phyloP scores from a whole-genome alignment of 2,888 invertebrate species.

The Allacma fusca region DNA sequence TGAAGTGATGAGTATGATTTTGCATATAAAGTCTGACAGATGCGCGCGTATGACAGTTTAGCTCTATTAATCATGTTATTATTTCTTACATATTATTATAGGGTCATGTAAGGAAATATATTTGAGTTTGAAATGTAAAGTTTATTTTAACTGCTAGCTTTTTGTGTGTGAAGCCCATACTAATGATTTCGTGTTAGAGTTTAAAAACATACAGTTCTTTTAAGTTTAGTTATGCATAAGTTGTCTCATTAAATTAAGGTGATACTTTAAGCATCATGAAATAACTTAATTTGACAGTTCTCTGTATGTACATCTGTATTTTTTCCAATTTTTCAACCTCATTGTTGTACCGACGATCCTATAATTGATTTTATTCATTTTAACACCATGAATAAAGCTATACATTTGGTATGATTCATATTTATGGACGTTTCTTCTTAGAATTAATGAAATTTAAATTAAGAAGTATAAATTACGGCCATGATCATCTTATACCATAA shows the following conservation, averaged over 20 bases:
- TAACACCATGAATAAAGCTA: neutral
- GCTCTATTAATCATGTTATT: too few species aligned
- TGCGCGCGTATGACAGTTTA: too few species aligned
- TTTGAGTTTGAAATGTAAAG: neutral
- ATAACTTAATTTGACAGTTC: neutral
- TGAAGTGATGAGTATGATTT: neutral
- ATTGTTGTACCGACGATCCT: neutral
- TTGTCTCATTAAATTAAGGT: neutral
- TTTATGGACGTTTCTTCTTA: too few species aligned
- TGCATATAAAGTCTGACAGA: neutral
- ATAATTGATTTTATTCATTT: constrained; percentile 12
- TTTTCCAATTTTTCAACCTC: neutral
- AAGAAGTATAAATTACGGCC: too few species aligned
- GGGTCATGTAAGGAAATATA: neutral
- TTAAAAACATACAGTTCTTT: neutral
- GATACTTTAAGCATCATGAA: neutral
- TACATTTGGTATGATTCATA: constrained; percentile 2
- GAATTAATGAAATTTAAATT: too few species aligned
- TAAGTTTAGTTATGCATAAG: neutral
- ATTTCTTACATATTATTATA: too few species aligned
- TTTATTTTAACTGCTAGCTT: neutral
- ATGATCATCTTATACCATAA: too few species aligned
- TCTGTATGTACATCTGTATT: neutral
- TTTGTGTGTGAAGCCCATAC: neutral
- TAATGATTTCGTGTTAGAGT: neutral